These are phyloP conservation scores for Andrena cerasifolii DNA, from an alignment of 1,140 invertebrate species.

Conservation along the genomic window DNA sequence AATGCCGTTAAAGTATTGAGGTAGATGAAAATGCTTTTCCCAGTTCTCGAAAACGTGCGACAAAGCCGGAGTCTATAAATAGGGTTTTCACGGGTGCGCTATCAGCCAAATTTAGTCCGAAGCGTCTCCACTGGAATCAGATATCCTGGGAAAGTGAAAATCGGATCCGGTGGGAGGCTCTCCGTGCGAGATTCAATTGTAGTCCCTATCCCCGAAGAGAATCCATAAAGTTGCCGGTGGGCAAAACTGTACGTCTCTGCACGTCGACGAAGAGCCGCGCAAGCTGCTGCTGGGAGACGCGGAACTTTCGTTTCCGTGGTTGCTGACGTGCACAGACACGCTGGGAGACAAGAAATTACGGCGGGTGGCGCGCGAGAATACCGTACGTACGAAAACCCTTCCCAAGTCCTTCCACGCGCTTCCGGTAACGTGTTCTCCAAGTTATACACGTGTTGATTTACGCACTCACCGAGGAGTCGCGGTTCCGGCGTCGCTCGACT, in stretches of 20 bases:
- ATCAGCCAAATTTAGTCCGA: too few species aligned
- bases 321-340: conserved; percentile 4
- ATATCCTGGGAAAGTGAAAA: conserved; percentile 49
- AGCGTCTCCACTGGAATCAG: background rate
- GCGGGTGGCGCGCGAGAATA: background rate
- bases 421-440: conserved; percentile 18
- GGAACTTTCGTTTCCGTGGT: conserved; percentile 28
- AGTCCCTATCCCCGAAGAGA: background rate
- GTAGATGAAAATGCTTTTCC: too few species aligned
- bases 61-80: too few species aligned
- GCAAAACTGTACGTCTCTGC: background rate
- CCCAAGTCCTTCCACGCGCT: background rate
- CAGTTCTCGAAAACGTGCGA: too few species aligned
- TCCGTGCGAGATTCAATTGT: conserved; percentile 13
- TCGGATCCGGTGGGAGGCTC: conserved; percentile 29
- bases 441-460: conserved; percentile 37
- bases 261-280: conserved; percentile 23
- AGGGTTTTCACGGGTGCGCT: too few species aligned
- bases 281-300: conserved; percentile 18
- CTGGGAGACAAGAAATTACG: conserved; percentile 8
- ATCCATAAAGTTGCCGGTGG: conserved; percentile 11
- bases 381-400: background rate
- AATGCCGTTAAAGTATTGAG: too few species aligned
- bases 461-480: conserved; percentile 13
- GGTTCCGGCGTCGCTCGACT: conserved; percentile 6